Evolutionary conservation across 2,797 vertebrate species (phyloP), one percentile per base, ranked within the genome.

Genomic region (Sebastes alutus): DNA sequence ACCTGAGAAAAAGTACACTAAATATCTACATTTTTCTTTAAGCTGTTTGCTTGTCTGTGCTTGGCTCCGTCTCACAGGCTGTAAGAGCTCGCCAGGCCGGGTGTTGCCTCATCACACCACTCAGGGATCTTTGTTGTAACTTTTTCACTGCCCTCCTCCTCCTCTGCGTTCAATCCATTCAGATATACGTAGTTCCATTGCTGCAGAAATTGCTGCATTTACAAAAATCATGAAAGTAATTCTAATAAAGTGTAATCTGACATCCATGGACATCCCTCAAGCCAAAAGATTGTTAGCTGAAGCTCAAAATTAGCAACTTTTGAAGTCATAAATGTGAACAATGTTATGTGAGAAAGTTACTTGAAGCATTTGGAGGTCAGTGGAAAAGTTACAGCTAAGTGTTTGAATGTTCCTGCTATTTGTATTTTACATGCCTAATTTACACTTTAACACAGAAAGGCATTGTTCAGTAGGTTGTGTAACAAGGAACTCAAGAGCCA

Each of bases 381-480:
- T 61, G 25, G 25, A 3, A n/a, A 59, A 49, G 49, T 59, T 62
- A 2, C 5, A 5, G 61, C 22, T 55, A 3, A 46, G n/a, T 29
- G 65, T 60, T 29, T 77, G 12, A 62, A 49, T 67, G 25, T 10
- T 7, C 14, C 29, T 60, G 64, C 68, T 56, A 22, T 77, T 82
- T 82, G 12, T 80, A 5, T 78, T 81, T 64, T 1, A 38, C 42
- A 32, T 55, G 10, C 59, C 35, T 38, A 38, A 61, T 78, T 73
- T 5, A 25, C 69, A 83, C 63, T 7, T 70, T 5, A 29, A 55
- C 54, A 90, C 73, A 78, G 64, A 72, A 22, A 52, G 3, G 12
- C 61, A 59, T 90, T 90, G 83, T 89, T 80, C 42, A 7, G 35
- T 2, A 10, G 59, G 42, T 84, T 91, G 78, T 72, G 76, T 35